phyloP scores from a whole-genome alignment of 2,888 invertebrate genomes.

The Mystacides longicornis region DNA sequence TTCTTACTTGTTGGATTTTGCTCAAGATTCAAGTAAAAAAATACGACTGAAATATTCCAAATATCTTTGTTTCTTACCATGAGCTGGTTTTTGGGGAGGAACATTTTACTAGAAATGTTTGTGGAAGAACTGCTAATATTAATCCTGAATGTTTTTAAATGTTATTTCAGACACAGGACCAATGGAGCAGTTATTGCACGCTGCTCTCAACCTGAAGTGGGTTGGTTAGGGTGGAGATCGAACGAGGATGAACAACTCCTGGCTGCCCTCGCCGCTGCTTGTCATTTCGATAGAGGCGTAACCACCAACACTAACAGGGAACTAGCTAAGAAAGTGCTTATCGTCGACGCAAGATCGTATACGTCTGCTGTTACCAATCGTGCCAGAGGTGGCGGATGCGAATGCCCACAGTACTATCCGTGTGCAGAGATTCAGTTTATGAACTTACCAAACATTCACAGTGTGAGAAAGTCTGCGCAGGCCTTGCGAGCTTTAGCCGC shows the following conservation, averaged over 20 bases:
- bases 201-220: slow-evolving; percentile 92
- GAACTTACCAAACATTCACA: slow-evolving; percentile 96
- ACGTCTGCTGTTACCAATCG: slow-evolving; percentile 94
- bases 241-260: slow-evolving; percentile 83
- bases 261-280: slow-evolving; percentile 74
- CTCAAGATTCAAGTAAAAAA: too few relatives aligned
- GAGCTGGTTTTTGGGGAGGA: too few relatives aligned
- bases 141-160: too few relatives aligned
- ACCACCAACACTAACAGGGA: slow-evolving; percentile 26
- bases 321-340: slow-evolving; percentile 58
- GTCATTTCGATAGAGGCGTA: slow-evolving; percentile 57
- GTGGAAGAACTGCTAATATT: too few relatives aligned
- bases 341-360: slow-evolving; percentile 93
- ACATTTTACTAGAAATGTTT: too few relatives aligned
- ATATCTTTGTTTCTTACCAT: too few relatives aligned
- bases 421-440: slow-evolving; percentile 95
- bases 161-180: slow-evolving; percentile 62
- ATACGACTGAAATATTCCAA: too few relatives aligned
- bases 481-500: slow-evolving; percentile 72
- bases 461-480: slow-evolving; percentile 87
- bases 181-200: slow-evolving; percentile 92
- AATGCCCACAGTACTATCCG: slow-evolving; percentile 92
- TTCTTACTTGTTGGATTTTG: too few relatives aligned
- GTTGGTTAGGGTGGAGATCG: slow-evolving; percentile 91
- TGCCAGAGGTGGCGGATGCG: slow-evolving; percentile 94